These are phyloP conservation scores for Tympanuchus pallidicinctus DNA, from an alignment of 2,113 vertebrate species.

Conservation along the genomic window DNA sequence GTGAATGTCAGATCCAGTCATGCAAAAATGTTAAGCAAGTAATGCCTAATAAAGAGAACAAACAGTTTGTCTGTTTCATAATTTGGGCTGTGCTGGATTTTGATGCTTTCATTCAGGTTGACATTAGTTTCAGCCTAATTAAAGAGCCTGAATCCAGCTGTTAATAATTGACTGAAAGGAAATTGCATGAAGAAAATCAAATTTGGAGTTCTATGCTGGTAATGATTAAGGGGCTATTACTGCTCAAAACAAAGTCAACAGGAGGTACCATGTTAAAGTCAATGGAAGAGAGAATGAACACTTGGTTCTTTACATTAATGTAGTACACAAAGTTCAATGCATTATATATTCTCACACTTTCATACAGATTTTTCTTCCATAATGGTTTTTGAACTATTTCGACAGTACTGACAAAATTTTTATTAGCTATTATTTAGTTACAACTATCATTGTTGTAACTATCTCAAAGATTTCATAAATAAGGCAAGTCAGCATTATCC, in stretches of 20 bases:
- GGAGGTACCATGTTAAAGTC: neutral
- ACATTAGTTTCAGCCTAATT: neutral
- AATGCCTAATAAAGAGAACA: neutral
- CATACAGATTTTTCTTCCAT: neutral
- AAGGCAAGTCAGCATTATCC: neutral
- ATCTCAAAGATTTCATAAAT: neutral
- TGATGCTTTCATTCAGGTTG: neutral
- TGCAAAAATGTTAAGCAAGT: neutral
- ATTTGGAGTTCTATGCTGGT: constrained; percentile 1
- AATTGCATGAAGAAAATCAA: neutral
- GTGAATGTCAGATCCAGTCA: neutral
- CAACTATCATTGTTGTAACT: neutral
- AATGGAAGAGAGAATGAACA: neutral
- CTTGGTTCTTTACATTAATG: neutral
- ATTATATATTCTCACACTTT: neutral
- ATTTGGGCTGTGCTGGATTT: neutral
- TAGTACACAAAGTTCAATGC: neutral
- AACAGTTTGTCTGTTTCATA: neutral
- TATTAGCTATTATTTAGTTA: neutral
- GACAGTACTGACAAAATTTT: neutral
- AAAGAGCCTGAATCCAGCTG: constrained; percentile 2
- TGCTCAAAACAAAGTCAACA: neutral
- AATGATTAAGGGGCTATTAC: neutral
- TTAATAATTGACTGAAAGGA: constrained; percentile 9
- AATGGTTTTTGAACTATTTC: neutral